phyloP scores from a whole-genome alignment of 2,797 vertebrate genomes.

The Gorsachius magnificus region DNA sequence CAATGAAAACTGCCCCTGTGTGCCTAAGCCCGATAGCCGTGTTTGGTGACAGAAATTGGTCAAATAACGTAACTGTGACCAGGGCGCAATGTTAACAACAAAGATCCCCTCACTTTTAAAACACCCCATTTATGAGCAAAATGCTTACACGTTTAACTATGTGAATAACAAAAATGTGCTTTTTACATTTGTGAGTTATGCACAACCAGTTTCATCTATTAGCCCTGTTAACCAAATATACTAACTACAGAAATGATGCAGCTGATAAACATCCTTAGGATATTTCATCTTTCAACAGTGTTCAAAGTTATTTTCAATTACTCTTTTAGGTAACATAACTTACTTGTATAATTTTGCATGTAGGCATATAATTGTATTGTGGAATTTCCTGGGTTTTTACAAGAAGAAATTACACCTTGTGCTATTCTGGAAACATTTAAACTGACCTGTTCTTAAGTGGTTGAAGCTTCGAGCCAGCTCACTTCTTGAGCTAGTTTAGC shows the following conservation, averaged over 20 bases:
- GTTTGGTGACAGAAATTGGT: neutral
- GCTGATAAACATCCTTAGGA: neutral
- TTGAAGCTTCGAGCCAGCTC: neutral
- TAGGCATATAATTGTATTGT: neutral
- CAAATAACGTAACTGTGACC: neutral
- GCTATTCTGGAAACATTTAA: neutral
- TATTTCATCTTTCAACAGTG: neutral
- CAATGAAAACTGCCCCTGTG: neutral
- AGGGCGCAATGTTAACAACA: neutral
- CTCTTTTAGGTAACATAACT: neutral
- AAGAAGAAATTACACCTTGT: neutral
- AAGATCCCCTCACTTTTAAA: neutral
- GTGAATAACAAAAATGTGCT: neutral
- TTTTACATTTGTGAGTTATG: neutral
- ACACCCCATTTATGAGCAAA: accelerated
- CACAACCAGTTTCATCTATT: neutral
- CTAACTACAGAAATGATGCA: neutral
- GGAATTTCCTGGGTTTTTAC: neutral
- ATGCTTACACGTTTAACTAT: neutral
- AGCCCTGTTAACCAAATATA: neutral
- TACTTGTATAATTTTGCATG: neutral
- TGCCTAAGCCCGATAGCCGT: accelerated
- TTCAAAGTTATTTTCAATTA: neutral
- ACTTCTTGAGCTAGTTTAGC: neutral
- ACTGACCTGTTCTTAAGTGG: neutral